Evolutionary conservation across 2,797 vertebrate species (phyloP), one percentile per base, ranked within the genome.

Genomic region (Masticophis lateralis): DNA sequence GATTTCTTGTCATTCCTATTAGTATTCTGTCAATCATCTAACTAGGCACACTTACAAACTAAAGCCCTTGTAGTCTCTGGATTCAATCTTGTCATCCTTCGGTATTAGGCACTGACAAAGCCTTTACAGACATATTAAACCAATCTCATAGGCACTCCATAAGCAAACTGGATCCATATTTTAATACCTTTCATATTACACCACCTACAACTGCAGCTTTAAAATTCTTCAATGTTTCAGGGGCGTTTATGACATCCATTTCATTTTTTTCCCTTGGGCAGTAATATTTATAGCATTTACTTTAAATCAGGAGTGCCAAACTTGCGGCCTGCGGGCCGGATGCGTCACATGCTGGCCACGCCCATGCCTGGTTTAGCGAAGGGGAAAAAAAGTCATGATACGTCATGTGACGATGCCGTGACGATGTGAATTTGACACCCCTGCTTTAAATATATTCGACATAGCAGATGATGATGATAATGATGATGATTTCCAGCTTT

Each of bases 341-440:
- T 59, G 57, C 57, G 20, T 59, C 57, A 59, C 5, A 2, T 1
- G 5, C 57, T 7, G 18, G 18, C 18, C 18, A 59, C 18, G 1
- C 57, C 18, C 56, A 57, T 18, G 16, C 16, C 57, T 0, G 5
- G 57, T 59, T 59, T 59, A 59, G 18, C 1, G 4, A 59, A 20
- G 57, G 57, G 18, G 57, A 6, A 0, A 6, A 16, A 57, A 59
- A 59, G 5, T 59, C 18, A 59, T 7, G 57, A 59, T 59, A 59
- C 0, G 0, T 59, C 18, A 59, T 1, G 57, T 59, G 57, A 20
- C 2, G 0, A 2, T 6, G 18, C 57, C 0, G 16, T 20, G 57
- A 59, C 0, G 5, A 59, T 59, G 18, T 59, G 57, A 59, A 18
- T 20, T 59, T 59, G 57, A 59, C 5, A 59, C 57, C 18, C 57